A percentile compares a stretch with the other conserved stretches of the same genome.
phyloP scores from a whole-genome alignment of 1,140 invertebrate genomes.

The Drosophila virilis region DNA sequence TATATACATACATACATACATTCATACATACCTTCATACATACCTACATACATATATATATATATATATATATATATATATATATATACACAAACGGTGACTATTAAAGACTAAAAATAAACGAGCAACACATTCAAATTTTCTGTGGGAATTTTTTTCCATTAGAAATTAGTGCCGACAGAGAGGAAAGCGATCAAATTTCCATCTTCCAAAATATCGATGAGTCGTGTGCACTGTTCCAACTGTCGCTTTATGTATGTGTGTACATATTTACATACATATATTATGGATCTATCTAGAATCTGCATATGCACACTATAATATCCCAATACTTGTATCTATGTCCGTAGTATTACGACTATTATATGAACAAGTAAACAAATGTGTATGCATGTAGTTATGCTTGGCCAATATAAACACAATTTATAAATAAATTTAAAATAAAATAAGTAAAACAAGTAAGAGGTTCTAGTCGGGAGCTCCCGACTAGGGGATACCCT shows the following conservation, averaged over 20 bases:
- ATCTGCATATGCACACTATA: background rate
- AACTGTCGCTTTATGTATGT: background rate
- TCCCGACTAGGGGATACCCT: too few species aligned
- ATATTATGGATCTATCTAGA: background rate
- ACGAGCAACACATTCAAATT: constrained; percentile 63
- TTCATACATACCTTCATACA: too few species aligned
- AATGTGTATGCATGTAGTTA: background rate
- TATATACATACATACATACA: constrained; percentile 25
- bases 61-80: constrained; percentile 23
- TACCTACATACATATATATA: too few species aligned
- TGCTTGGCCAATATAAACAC: too few species aligned
- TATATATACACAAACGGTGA: constrained; percentile 52
- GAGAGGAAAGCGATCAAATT: constrained; percentile 63
- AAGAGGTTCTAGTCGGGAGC: too few species aligned
- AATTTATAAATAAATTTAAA: too few species aligned
- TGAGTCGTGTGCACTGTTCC: constrained; percentile 63
- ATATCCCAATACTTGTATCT: background rate
- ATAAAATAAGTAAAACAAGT: too few species aligned
- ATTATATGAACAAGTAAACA: background rate
- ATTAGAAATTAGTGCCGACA: constrained; percentile 58
- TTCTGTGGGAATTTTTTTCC: constrained; percentile 47
- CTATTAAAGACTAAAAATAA: constrained; percentile 70
- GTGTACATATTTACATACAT: background rate
- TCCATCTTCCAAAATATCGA: constrained; percentile 65
- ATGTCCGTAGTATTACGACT: background rate